These are phyloP conservation scores for Bombyx mori DNA, from an alignment of 1,140 invertebrate species.

Conservation along the genomic window DNA sequence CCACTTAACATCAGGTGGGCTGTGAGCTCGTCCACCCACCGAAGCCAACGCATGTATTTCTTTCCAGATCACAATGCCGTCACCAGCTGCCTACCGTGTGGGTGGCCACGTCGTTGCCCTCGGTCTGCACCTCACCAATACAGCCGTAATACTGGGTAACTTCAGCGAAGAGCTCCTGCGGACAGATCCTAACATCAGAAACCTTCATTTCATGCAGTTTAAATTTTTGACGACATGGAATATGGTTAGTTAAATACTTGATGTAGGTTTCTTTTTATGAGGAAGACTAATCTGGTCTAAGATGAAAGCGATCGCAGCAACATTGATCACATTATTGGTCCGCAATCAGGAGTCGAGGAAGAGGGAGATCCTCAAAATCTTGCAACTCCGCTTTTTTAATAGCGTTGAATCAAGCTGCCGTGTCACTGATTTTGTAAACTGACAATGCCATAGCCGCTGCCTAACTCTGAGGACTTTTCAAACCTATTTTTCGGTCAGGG, in stretches of 20 bases:
- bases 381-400: too few relatives aligned
- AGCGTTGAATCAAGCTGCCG: too few relatives aligned
- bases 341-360: neutral
- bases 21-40: too few relatives aligned
- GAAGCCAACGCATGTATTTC: neutral
- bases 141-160: slow-evolving; percentile 10
- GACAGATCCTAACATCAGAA: slow-evolving; percentile 21
- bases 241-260: slow-evolving; percentile 22
- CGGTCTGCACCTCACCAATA: slow-evolving; percentile 20
- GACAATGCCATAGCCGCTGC: too few relatives aligned
- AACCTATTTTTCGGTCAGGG: too few relatives aligned
- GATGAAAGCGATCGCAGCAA: neutral
- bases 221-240: slow-evolving; percentile 41
- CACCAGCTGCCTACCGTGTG: slow-evolving; percentile 15
- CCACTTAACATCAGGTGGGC: too few relatives aligned
- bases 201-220: slow-evolving; percentile 17
- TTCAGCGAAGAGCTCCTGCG: slow-evolving; percentile 18
- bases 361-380: neutral
- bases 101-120: slow-evolving; percentile 18
- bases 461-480: too few relatives aligned
- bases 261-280: neutral
- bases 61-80: slow-evolving; percentile 5
- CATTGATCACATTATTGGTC: neutral
- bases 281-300: neutral
- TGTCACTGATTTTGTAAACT: too few relatives aligned